phyloP scores from a whole-genome alignment of 2,888 invertebrate species.

The Papilio protenor region DNA sequence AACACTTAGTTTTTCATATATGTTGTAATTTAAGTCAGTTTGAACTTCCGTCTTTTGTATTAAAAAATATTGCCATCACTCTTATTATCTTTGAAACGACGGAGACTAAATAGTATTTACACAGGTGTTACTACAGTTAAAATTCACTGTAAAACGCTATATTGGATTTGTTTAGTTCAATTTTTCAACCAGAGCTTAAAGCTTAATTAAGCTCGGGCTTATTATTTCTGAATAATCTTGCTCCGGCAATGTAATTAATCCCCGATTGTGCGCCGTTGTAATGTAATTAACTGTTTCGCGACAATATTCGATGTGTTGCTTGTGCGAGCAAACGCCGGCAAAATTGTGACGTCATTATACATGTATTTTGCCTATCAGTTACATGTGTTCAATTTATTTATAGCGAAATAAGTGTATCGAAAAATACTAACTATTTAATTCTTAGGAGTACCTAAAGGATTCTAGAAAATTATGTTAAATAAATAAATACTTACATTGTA shows the following conservation, averaged over 20 bases:
- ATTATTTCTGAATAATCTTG: constrained; percentile 26
- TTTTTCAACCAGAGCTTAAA: constrained; percentile 1
- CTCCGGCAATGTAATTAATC: constrained; percentile 24
- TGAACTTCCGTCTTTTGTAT: background rate
- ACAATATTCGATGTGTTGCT: constrained; percentile 26
- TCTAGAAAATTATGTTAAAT: too few relatives aligned
- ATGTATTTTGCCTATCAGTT: background rate
- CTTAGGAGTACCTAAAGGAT: too few relatives aligned
- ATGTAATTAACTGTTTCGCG: constrained; percentile 32
- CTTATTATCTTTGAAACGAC: background rate
- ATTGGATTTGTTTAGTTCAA: background rate
- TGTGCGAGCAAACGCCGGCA: constrained; percentile 2
- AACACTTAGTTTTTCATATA: too few relatives aligned
- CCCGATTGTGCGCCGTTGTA: constrained; percentile 32
- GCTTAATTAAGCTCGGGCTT: constrained; percentile 7
- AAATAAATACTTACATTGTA: too few relatives aligned
- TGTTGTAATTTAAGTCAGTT: too few relatives aligned
- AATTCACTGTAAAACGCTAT: background rate
- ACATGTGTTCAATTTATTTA: background rate
- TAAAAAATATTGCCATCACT: background rate
- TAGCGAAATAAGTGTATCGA: background rate
- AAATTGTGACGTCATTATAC: constrained; percentile 32
- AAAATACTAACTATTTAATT: too few relatives aligned
- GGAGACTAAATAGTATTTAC: background rate
- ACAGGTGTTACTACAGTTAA: background rate